Evolutionary conservation across 2,888 invertebrate species (phyloP).

Genomic region (Oasisia sp.): DNA sequence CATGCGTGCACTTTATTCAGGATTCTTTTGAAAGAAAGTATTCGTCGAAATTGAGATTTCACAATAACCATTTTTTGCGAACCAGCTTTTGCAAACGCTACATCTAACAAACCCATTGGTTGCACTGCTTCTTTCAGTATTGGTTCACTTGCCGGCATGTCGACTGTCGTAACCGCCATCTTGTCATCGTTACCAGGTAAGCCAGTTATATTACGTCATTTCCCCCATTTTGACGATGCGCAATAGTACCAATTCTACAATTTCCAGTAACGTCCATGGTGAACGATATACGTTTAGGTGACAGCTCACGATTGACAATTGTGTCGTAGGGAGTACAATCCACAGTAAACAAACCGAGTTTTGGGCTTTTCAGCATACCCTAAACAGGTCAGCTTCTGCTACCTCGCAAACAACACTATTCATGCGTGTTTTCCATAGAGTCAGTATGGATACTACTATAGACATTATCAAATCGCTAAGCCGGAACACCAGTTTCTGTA

Average conservation of each 20-base stretch:
- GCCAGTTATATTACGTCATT: background rate
- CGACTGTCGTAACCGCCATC: slow-evolving; percentile 22
- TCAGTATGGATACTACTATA: too few relatives aligned
- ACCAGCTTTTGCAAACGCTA: background rate
- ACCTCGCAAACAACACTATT: too few relatives aligned
- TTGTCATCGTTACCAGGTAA: slow-evolving; percentile 20
- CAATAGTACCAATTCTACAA: background rate
- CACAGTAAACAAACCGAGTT: too few relatives aligned
- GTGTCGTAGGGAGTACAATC: background rate
- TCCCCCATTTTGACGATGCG: background rate
- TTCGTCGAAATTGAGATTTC: too few relatives aligned
- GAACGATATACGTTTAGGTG: background rate
- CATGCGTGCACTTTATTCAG: too few relatives aligned
- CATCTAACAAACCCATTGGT: background rate
- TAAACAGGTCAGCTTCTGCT: too few relatives aligned
- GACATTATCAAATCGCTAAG: too few relatives aligned
- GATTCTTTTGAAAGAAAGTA: too few relatives aligned
- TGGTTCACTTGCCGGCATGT: slow-evolving; percentile 21
- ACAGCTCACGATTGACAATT: background rate
- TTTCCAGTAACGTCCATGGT: background rate
- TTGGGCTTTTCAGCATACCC: too few relatives aligned
- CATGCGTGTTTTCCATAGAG: too few relatives aligned
- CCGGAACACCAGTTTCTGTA: too few relatives aligned
- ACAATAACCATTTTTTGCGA: too few relatives aligned
- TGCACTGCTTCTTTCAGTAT: slow-evolving; percentile 13